These are phyloP conservation scores for Apostichopus japonicus DNA, from an alignment of 35 echinoderm and acorn worm genomes.

Conservation along the genomic window DNA sequence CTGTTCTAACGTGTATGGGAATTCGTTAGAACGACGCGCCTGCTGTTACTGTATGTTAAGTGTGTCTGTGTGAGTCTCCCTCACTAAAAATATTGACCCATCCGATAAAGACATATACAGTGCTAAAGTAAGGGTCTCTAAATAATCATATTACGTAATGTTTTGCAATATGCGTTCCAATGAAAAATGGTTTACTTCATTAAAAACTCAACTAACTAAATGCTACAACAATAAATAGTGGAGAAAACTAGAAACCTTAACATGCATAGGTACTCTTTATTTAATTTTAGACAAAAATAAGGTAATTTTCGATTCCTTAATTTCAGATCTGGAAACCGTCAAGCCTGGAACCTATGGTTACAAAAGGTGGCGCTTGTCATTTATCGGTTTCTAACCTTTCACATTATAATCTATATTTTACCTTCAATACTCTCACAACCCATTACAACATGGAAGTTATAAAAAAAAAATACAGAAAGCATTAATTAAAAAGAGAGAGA, in stretches of 20 bases:
- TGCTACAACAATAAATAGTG: background rate
- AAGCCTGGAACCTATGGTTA: background rate
- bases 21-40: background rate
- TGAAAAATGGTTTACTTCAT: background rate
- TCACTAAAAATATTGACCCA: background rate
- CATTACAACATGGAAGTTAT: background rate
- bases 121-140: background rate
- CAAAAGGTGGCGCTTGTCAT: background rate
- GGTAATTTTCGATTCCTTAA: no score
- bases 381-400: background rate
- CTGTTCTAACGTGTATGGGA: background rate
- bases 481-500: no score
- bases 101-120: background rate
- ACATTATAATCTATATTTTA: background rate
- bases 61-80: background rate
- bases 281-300: background rate
- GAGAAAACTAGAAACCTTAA: background rate
- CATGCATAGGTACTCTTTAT: background rate
- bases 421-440: background rate
- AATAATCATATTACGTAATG: conserved; percentile 9
- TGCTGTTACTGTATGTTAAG: background rate
- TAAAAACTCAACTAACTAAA: background rate
- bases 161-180: background rate
- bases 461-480: no score
- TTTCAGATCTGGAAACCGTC: no score